A percentile compares a stretch with the other conserved stretches of the same genome.
These are phyloP conservation scores for Taphrorychus bicolor DNA, from an alignment of 2,888 invertebrate species.

Conservation along the genomic window DNA sequence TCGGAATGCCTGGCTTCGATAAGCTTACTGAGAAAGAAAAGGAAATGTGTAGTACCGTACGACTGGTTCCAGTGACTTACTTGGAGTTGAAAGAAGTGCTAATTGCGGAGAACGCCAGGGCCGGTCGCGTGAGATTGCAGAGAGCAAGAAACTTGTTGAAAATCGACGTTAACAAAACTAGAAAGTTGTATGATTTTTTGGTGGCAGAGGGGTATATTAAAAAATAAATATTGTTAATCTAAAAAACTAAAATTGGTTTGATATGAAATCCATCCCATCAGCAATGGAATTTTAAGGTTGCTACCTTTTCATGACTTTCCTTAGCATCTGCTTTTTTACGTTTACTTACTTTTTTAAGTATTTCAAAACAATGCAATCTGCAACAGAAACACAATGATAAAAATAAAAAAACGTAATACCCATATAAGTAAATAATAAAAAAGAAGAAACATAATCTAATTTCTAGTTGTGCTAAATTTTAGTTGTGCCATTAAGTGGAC, in stretches of 20 bases:
- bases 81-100: conserved; percentile 79
- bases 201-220: conserved; percentile 74
- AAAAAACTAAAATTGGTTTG: too few relatives aligned
- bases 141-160: conserved; percentile 85
- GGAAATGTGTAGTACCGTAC: conserved; percentile 76
- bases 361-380: too few relatives aligned
- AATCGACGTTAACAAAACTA: conserved; percentile 93
- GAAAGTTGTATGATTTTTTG: conserved; percentile 84
- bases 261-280: too few relatives aligned
- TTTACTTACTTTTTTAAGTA: too few relatives aligned
- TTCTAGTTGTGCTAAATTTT: too few relatives aligned
- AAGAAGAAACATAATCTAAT: too few relatives aligned
- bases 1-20: conserved; percentile 80
- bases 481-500: too few relatives aligned
- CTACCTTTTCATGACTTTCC: too few relatives aligned
- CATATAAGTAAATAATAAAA: too few relatives aligned
- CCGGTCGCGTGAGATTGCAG: conserved; percentile 76
- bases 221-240: conserved; percentile 55
- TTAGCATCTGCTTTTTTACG: neutral
- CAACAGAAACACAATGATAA: too few relatives aligned
- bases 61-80: conserved; percentile 80
- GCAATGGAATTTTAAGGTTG: too few relatives aligned
- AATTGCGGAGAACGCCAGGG: conserved; percentile 77
- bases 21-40: conserved; percentile 74
- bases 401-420: too few relatives aligned